Evolutionary conservation across 2,888 invertebrate species (phyloP), one percentile per base, ranked within the genome.

Genomic region (Eurois occulta): DNA sequence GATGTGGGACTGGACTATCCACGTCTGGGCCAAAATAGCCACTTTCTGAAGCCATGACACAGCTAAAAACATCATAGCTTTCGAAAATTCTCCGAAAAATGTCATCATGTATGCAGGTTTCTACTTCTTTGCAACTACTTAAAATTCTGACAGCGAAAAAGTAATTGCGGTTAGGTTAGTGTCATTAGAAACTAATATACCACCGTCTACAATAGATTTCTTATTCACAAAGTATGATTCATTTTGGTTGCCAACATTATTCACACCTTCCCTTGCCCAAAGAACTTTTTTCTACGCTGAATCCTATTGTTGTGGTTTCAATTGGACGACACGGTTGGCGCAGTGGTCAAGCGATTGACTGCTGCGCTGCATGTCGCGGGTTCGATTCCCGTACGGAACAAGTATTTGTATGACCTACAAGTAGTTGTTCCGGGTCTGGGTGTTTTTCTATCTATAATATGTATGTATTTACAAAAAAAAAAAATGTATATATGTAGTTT

Each of bases 241-340:
- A 83, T 85, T 41, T 60, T 35, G 1, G 46, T n/a, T 75, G 58
- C 11, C 28, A 11, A 18, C 70, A 58, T 81, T 58, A 75, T 85
- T 81, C 48, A 81, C 76, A 72, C 76, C 71, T 80, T 48, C 3
- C 21, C 2, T 35, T 43, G n/a, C 38, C 35, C 10, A 32, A 80
- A 60, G 16, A 6, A 24, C 7, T 52, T 68, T 74, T 81, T 85
- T 70, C 16, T 71, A 28, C 1, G 10, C 7, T 52, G 32, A 46
- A 74, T 35, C 38, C 72, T 65, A 43, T 85, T 85, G 82, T 83
- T 76, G 68, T 66, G 82, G 82, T 83, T 83, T 85, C n/a, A n/a
- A n/a, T n/a, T n/a, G n/a, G n/a, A n/a, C n/a, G n/a, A n/a, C n/a
- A n/a, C n/a, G n/a, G n/a, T n/a, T n/a, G n/a, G n/a, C n/a, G n/a